Percentiles rank a stretch among this genome's conserved stretches.
Conservation (phyloP, 2,888 invertebrate species). For the Glyphotaelius pellucidus region DNA sequence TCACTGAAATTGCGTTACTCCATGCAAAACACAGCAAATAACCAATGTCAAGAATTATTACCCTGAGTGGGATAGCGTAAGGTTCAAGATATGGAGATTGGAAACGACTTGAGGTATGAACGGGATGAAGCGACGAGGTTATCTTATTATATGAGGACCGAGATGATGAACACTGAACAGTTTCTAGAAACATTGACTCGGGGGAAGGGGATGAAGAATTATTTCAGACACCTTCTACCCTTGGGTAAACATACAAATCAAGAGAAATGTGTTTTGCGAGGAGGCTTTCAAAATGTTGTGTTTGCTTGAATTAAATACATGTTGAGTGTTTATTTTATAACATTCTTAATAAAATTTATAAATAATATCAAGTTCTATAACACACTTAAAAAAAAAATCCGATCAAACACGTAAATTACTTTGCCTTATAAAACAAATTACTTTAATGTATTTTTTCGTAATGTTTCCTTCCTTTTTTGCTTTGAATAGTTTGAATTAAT, state of each 20-base stretch:
- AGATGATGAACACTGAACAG: conserved; percentile 20
- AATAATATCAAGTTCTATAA: not conserved
- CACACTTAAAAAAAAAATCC: no score
- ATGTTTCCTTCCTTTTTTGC: no score
- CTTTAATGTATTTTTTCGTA: no score
- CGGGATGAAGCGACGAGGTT: conserved; percentile 20
- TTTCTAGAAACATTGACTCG: not conserved
- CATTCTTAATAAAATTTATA: not conserved
- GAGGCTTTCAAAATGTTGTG: not conserved
- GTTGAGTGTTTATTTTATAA: not conserved
- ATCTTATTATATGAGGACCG: not conserved
- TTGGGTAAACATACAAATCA: conserved; percentile 40
- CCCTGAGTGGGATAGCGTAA: not conserved
- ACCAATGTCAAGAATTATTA: not conserved
- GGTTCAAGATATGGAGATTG: not conserved
- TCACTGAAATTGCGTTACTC: not conserved
- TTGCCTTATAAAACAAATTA: no score
- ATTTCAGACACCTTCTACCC: conserved; percentile 26
- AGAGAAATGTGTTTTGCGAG: conserved; percentile 11
- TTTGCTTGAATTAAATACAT: not conserved
- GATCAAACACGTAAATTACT: no score
- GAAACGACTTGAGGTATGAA: not conserved
- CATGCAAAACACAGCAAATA: not conserved
- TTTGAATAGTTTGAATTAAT: no score
- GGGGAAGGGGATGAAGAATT: conserved; percentile 10